Conservation (phyloP, 2,113 vertebrate species). For the Megatriorchis doriae region DNA sequence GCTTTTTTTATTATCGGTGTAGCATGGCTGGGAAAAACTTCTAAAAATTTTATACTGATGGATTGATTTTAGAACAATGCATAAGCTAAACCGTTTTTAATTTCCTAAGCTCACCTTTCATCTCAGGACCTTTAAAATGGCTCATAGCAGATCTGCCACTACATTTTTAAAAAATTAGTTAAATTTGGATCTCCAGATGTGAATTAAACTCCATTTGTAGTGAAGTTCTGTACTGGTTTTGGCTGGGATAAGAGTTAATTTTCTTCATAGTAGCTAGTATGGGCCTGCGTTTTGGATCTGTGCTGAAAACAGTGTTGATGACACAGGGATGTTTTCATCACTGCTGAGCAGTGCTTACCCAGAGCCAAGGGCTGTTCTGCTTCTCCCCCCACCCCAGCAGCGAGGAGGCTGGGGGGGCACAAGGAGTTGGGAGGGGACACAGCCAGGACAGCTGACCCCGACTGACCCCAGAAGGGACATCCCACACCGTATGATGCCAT, state of each 20-base stretch:
- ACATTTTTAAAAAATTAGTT: not conserved
- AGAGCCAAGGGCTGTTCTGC: not conserved
- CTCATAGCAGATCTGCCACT: not conserved
- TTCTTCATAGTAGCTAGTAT: not conserved
- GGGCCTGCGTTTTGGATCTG: not conserved
- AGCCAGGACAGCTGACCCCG: not conserved
- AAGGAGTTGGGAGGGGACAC: not conserved
- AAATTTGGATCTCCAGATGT: not conserved
- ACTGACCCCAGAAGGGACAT: too few species aligned
- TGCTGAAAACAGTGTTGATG: not conserved
- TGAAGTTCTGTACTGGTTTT: not conserved
- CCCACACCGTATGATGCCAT: too few species aligned
- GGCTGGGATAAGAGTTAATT: not conserved
- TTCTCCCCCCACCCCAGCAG: rapidly evolving
- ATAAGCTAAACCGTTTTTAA: not conserved
- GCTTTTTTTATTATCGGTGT: not conserved
- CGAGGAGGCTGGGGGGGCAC: rapidly evolving
- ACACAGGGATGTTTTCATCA: rapidly evolving
- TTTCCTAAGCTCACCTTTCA: not conserved
- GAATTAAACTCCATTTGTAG: not conserved
- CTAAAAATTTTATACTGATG: not conserved
- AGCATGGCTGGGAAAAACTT: not conserved
- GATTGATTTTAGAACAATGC: not conserved
- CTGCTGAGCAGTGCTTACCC: not conserved
- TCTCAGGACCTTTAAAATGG: not conserved